Base-by-base conservation (phyloP, 64 coral and sea anemone species). In the Dendrophyllia cribrosa region DNA sequence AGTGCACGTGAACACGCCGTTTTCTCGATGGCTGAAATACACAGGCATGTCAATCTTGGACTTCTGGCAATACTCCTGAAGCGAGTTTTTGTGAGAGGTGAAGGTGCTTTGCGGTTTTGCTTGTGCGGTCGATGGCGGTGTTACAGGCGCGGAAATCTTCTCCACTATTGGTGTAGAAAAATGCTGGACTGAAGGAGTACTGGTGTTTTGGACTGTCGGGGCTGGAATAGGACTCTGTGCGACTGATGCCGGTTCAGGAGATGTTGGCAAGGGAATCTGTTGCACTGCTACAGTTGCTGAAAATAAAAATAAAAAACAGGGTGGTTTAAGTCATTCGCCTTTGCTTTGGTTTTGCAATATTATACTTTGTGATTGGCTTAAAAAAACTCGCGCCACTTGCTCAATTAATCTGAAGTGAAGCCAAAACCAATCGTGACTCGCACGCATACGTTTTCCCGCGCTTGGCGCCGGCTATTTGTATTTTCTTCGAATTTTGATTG, bases 41-140 rank as follows among this genome's bases (percentile, higher is more conserved):
- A 94, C 64, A 60, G 97, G 97, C 44, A 96, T 65, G 76, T 63
- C 72, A 20, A 88, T 77, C 65, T 91, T 93, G 81, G 68, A 77
- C 75, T 99, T 99, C 64, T 99, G 94, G 61, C 94, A 99, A 51
- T 90, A 87, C 72, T 99, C 97, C 66, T 99, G 97, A 34, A 99
- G 83, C 5, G 87, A 81, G 76, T 99, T 99, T 49, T 99, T 99
- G 92, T 97, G 93, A 0, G 95, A 94, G 17, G 90, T 93, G 56
- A 87, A 59, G 13, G 49, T 62, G 19, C 47, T 47, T 13, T 17
- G 16, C 19, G 61, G 55, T 79, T 59, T 60, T 10, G 9, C 77
- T 43, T 6, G 1, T 2, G 19, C 53, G 12, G 53, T 12, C 62
- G 80, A 51, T 46, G 61, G 60, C 45, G 45, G 43, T 13, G 6